Evolutionary conservation across 2,888 invertebrate species (phyloP), one percentile per base, ranked within the genome.

Genomic region (Icerya purchasi): DNA sequence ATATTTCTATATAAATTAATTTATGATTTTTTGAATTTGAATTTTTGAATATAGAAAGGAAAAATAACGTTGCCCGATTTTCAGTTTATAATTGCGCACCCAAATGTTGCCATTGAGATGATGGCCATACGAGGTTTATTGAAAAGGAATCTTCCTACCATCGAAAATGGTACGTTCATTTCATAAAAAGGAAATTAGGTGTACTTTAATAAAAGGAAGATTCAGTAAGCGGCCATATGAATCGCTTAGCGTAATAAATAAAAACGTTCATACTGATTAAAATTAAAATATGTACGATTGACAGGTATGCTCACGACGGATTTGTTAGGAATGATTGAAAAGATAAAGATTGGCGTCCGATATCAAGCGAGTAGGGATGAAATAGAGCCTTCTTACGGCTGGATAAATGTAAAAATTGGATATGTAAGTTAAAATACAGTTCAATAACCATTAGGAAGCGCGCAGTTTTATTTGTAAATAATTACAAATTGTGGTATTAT

Each of bases 41-140:
- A 36, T 36, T 63, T 65, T 60, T 53, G 64, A 63, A 66, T 69
- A 57, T 69, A 86, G 75, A 80, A 75, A 67, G 86, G 86, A n/a
- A 75, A 78, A 64, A 68, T 86, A 2, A 73, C 76, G 60, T 66
- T 83, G 1, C 72, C 75, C 14, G 86, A 90, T 64, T 90, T 81
- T 68, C 80, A 86, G 66, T 81, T 77, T 67, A 69, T 86, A 5
- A 73, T 91, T 18, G 84, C 86, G 0, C 86, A 90, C 73, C 83
- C 86, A 0, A 81, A 83, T 68, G 84, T 90, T 62, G 70, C 88
- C 56, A 78, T 85, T 0, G 89, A 90, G 57, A 68, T 91, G 50
- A 78, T 85, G 1, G 75, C 78, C 0, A 74, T 91, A 60, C 77
- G 87, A 63, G 90, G 89, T 1, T 68, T 90, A 53, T 74, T 91